Evolutionary conservation across 2,113 vertebrate species (phyloP).

Genomic region (Urocolius indicus): DNA sequence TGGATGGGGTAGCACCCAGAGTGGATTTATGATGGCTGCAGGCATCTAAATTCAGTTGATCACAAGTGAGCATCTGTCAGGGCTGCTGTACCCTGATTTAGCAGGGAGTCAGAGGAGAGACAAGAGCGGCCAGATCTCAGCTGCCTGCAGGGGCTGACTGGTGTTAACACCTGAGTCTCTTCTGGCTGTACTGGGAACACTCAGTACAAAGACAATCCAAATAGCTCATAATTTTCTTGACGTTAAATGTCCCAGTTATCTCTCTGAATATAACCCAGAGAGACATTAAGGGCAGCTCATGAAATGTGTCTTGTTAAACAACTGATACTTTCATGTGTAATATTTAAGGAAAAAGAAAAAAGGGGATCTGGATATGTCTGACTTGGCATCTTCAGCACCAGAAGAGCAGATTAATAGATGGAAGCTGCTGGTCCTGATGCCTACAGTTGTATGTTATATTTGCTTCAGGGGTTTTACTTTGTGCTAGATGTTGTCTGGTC

Average conservation of each 20-base stretch:
- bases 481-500: neutral
- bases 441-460: neutral
- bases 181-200: neutral
- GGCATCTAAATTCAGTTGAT: neutral
- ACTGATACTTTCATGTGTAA: neutral
- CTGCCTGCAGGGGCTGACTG: neutral
- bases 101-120: neutral
- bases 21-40: neutral
- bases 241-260: neutral
- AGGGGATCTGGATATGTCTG: neutral
- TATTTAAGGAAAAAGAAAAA: neutral
- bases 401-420: neutral
- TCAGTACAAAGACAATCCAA: fast-evolving
- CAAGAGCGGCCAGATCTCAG: neutral
- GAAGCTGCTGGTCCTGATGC: neutral
- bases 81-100: neutral
- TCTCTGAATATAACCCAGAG: neutral
- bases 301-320: neutral
- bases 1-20: neutral
- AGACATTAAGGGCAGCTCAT: neutral
- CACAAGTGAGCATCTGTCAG: neutral
- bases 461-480: neutral
- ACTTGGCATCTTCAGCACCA: neutral
- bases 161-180: neutral
- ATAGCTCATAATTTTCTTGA: neutral